Evolutionary conservation across 2,113 vertebrate genomes (phyloP).

Genomic region (Leiothrix lutea): DNA sequence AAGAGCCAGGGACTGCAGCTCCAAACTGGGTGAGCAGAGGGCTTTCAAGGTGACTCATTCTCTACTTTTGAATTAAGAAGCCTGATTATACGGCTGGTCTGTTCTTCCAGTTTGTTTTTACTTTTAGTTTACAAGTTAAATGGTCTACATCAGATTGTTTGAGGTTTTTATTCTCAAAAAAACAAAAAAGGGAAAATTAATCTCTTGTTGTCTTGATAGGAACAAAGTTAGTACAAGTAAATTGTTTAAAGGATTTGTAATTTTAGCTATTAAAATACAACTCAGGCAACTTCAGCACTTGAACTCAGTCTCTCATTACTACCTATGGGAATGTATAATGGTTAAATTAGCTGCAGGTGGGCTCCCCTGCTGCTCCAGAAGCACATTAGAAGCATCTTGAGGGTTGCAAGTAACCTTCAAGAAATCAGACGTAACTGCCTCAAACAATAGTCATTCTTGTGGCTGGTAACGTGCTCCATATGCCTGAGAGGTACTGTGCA

Average conservation of each 20-base stretch:
- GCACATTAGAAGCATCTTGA: conserved; percentile 4
- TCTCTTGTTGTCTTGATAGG: neutral
- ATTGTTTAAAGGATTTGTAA: neutral
- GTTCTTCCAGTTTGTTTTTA: neutral
- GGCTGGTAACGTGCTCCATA: neutral
- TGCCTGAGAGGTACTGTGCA: neutral
- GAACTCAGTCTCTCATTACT: neutral
- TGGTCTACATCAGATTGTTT: neutral
- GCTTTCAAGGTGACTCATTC: neutral
- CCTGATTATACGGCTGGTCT: neutral
- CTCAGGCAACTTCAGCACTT: neutral
- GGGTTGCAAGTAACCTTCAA: neutral
- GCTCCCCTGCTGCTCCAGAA: neutral
- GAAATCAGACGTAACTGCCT: neutral
- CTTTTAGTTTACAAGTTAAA: neutral
- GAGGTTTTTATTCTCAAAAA: neutral
- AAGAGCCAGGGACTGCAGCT: neutral
- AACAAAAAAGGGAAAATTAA: neutral
- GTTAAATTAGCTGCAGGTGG: conserved; percentile 30
- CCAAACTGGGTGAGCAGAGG: neutral
- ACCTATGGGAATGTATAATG: neutral
- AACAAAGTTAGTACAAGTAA: neutral
- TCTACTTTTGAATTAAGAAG: neutral
- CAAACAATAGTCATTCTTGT: neutral
- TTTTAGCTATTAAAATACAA: neutral